phyloP scores from a whole-genome alignment of 2,113 vertebrate species.

The Neodontobutis hainanensis region DNA sequence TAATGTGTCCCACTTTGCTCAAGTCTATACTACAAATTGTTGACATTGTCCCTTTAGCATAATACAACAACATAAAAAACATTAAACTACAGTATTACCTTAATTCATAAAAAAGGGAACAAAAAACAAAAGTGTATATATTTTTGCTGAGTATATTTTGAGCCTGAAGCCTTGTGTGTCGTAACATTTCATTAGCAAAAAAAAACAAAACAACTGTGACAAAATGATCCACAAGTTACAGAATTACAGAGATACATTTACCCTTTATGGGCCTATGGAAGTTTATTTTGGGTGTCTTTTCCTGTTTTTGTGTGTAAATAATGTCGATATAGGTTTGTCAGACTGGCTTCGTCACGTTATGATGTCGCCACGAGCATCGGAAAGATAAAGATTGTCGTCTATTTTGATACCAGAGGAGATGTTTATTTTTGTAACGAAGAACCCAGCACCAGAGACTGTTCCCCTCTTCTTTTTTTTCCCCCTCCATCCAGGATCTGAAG shows the following conservation, averaged over 20 bases:
- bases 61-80: too few relatives aligned
- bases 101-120: background rate
- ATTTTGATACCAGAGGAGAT: slow-evolving; percentile 76
- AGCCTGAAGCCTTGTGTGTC: background rate
- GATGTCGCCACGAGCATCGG: background rate
- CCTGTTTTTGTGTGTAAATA: background rate
- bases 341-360: background rate
- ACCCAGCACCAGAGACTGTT: slow-evolving; percentile 42
- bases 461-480: background rate
- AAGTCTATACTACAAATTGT: too few relatives aligned
- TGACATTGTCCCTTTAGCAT: too few relatives aligned
- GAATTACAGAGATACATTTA: background rate
- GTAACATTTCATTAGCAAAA: background rate
- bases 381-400: slow-evolving; percentile 59
- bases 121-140: background rate
- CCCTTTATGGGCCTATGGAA: background rate
- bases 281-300: background rate
- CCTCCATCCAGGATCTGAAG: background rate
- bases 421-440: slow-evolving; percentile 72
- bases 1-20: too few relatives aligned
- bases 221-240: background rate
- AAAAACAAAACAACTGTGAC: background rate
- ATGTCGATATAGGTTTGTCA: slow-evolving; percentile 15
- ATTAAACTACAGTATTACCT: too few relatives aligned
- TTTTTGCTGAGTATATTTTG: background rate